Conservation (phyloP, 2,113 vertebrate species). For the Catharus minimus region DNA sequence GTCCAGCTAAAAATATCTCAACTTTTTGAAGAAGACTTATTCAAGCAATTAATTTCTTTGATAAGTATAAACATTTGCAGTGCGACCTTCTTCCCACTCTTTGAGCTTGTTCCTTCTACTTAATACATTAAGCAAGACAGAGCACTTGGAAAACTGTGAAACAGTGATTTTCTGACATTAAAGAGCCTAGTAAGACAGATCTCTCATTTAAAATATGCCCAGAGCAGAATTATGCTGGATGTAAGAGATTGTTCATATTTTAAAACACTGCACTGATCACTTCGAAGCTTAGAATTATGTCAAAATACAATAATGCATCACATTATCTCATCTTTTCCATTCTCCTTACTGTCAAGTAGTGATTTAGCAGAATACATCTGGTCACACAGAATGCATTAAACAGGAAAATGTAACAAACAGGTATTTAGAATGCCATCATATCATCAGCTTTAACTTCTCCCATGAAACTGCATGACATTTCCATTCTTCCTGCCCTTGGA, state of each 20-base stretch:
- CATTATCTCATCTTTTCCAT: constrained; percentile 19
- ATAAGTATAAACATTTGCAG: not conserved
- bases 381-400: not conserved
- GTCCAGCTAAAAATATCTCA: not conserved
- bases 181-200: constrained; percentile 19
- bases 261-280: constrained; percentile 17
- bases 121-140: constrained; percentile 16
- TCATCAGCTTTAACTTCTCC: not conserved
- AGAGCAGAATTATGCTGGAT: constrained; percentile 16
- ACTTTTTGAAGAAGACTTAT: not conserved
- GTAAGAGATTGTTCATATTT: not conserved
- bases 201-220: constrained; percentile 34
- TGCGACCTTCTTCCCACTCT: not conserved
- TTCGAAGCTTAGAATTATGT: constrained; percentile 23
- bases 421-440: not conserved
- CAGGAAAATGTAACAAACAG: not conserved
- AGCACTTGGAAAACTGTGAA: constrained; percentile 4
- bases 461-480: not conserved
- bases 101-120: not conserved
- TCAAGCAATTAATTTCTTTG: constrained; percentile 12
- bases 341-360: constrained; percentile 3
- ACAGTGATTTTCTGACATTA: constrained; percentile 25
- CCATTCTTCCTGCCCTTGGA: not conserved
- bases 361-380: not conserved
- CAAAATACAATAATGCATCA: constrained; percentile 21